Evolutionary conservation across 1,140 invertebrate genomes (phyloP), one percentile per base, ranked within the genome.

Genomic region (Caenorhabditis inopinata): DNA sequence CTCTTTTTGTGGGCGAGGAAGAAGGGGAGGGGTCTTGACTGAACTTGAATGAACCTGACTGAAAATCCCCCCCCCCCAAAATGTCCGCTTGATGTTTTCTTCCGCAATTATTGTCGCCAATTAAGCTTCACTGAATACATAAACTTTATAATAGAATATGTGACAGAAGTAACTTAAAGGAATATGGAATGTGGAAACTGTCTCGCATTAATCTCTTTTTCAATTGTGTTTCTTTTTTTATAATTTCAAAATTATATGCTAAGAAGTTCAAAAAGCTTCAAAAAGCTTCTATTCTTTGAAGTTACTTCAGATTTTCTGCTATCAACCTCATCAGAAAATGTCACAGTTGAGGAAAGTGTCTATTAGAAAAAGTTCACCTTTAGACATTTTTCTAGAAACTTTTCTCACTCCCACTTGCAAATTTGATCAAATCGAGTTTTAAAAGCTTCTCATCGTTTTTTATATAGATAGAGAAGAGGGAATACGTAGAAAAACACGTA

Each of bases 31-130:
- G 58, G 38, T 38, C 58, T 32, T 68, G 58, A 68, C 58, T 68
- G 58, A 68, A 68, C 58, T 68, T 68, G 58, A 68, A 38, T 68
- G 58, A 68, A 68, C 58, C 58, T 68, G 32, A 68, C 58, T 68
- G 58, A 68, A 68, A 68, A 68, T 68, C 58, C 29, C n/a, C 51
- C 27, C 7, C 16, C 18, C n/a, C 16, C n/a, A n/a, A n/a, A n/a
- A n/a, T n/a, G n/a, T n/a, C n/a, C n/a, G n/a, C n/a, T n/a, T n/a
- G n/a, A n/a, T n/a, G n/a, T n/a, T n/a, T 58, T 29, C 29, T 32
- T 58, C 27, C 25, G 29, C 53, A 58, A 58, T 58, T 5, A n/a
- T 14, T 16, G 6, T 38, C n/a, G 25, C 18, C 49, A 27, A 53
- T 53, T 53, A 25, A 25, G 6, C 16, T 53, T 53, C 23, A 53